phyloP scores from a whole-genome alignment of 2,888 invertebrate genomes.

The Dendrolimus houi region DNA sequence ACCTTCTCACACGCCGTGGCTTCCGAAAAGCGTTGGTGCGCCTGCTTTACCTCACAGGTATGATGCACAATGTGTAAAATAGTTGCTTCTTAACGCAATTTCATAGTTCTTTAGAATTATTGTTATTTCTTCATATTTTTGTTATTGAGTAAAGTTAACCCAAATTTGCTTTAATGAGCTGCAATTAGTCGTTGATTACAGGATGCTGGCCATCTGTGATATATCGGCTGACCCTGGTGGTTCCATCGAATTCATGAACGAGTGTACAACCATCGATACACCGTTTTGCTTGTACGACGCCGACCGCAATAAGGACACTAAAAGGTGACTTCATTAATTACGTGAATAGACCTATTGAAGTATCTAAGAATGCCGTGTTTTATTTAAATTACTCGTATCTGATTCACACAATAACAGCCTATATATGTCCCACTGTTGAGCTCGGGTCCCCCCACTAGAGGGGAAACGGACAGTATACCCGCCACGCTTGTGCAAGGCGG shows the following conservation, averaged over 20 bases:
- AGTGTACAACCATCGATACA: slow-evolving; percentile 99
- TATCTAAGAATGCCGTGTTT: too few relatives aligned
- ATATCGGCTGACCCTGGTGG: slow-evolving; percentile 99
- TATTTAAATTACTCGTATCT: neutral
- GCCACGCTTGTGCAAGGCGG: too few relatives aligned
- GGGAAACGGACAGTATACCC: too few relatives aligned
- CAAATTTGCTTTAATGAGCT: too few relatives aligned
- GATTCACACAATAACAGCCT: too few relatives aligned
- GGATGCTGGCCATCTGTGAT: slow-evolving; percentile 97
- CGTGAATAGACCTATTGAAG: too few relatives aligned
- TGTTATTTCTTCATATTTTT: too few relatives aligned
- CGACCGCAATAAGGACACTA: slow-evolving; percentile 97
- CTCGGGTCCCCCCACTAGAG: too few relatives aligned
- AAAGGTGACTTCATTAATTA: slow-evolving; percentile 73
- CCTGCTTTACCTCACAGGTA: slow-evolving; percentile 88
- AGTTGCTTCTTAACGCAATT: too few relatives aligned
- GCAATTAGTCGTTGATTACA: slow-evolving; percentile 15
- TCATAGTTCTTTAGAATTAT: too few relatives aligned
- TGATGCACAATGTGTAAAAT: neutral
- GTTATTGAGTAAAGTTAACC: too few relatives aligned
- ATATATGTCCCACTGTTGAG: too few relatives aligned
- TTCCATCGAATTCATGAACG: slow-evolving; percentile 99
- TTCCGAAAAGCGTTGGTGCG: slow-evolving; percentile 91
- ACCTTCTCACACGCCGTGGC: slow-evolving; percentile 94
- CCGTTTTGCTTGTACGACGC: slow-evolving; percentile 99